Base-by-base conservation (phyloP, 2,888 invertebrate species). In the Quadroppia sp. region DNA sequence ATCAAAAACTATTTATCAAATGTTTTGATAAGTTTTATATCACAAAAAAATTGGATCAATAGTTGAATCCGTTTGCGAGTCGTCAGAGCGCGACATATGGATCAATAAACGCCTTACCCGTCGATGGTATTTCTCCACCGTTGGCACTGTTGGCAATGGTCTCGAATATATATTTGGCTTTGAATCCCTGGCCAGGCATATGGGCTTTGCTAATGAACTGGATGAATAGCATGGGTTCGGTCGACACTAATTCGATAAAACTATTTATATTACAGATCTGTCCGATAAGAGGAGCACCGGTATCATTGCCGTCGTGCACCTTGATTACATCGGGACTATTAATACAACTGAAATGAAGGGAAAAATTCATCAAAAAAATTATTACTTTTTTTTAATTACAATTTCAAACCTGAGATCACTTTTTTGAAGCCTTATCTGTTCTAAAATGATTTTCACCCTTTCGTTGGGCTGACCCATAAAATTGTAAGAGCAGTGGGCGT, bases 141-240 rank as follows among this genome's bases (percentile, higher is more conserved):
- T 71, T 50, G 23, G 64, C 45, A 50, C 56, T 64, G 59, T 67
- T 72, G 40, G 73, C 76, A 7, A 30, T 78, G 74, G 64, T 64
- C 50, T 79, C 79, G 72, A 81, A 82, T 40, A 79, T 76, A 76
- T 79, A 82, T 76, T 86, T 87, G 75, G 89, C 90, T 80, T 89
- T 89, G 82, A 91, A 91, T 1, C 90, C 90, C 79, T 89, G 89
- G 0, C 90, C 90, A 0, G 90, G 90, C 81, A 87, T 87, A 75
- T 88, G 88, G 0, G 91, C 91, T 83, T 91, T 90, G 74, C 91
- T 90, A 56, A 91, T 89, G 83, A 93, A 92, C 84, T 92, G 91
- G 78, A 93, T 86, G 80, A 89, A 87, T 75, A 93, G 85, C 79
- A 91, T 89, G 13, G 90, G 87, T 3, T 91, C 90, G n/a, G 90